phyloP scores from a whole-genome alignment of 2,113 vertebrate species.

The Vidua macroura region DNA sequence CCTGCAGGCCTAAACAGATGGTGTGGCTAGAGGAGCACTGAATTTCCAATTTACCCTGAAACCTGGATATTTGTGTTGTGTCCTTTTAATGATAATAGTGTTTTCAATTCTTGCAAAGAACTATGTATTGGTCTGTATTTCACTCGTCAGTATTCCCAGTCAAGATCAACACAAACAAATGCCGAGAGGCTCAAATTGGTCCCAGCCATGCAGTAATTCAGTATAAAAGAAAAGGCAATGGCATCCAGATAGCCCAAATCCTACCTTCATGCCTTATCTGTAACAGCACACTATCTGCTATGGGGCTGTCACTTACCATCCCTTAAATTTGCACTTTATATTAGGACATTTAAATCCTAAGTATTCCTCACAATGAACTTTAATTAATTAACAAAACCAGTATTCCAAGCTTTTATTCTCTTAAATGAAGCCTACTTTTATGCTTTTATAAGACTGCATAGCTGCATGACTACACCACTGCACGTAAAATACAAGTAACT shows the following conservation, averaged over 20 bases:
- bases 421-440: neutral
- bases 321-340: neutral
- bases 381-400: neutral
- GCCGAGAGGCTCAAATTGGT: neutral
- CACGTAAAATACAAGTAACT: neutral
- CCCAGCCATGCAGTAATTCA: neutral
- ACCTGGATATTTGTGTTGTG: neutral
- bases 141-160: neutral
- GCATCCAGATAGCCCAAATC: neutral
- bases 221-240: neutral
- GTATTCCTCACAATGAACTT: neutral
- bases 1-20: slow-evolving; percentile 8
- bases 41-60: neutral
- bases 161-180: neutral
- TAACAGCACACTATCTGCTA: neutral
- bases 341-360: neutral
- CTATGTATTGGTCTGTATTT: neutral
- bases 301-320: neutral
- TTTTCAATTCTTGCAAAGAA: neutral
- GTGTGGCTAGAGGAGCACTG: neutral
- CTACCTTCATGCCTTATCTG: neutral
- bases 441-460: neutral
- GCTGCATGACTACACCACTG: neutral
- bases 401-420: neutral
- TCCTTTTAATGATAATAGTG: neutral